A percentile compares a stretch with the other conserved stretches of the same genome.
phyloP scores from a whole-genome alignment of 1,140 invertebrate genomes.

The Elysia chlorotica region DNA sequence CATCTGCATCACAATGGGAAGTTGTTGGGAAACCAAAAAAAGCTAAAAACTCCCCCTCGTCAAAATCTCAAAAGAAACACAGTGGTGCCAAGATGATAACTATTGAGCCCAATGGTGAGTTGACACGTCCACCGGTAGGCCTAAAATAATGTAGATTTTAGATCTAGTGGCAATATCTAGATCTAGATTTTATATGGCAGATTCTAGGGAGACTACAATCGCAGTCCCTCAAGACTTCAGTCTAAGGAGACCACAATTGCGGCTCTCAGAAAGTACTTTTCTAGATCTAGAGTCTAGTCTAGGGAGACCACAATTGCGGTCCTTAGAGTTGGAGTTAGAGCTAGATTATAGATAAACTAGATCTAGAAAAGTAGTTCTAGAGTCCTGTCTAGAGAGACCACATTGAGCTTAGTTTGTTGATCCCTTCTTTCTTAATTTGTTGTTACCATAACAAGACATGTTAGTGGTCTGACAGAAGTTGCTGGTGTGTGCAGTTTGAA shows the following conservation, averaged over 20 bases:
- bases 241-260: not conserved
- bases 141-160: not conserved
- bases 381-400: too few species aligned
- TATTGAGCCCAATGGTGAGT: slow-evolving; percentile 40
- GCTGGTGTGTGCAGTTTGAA: too few species aligned
- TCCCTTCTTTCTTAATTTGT: too few species aligned
- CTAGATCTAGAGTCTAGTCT: too few species aligned
- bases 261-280: not conserved
- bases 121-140: not conserved
- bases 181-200: not conserved
- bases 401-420: too few species aligned
- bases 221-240: not conserved
- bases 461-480: too few species aligned
- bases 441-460: too few species aligned
- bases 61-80: slow-evolving; percentile 45
- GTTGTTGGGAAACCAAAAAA: slow-evolving; percentile 53
- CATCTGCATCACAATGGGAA: slow-evolving; percentile 45
- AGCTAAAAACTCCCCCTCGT: slow-evolving; percentile 33
- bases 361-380: too few species aligned
- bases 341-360: too few species aligned
- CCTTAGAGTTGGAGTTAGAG: too few species aligned
- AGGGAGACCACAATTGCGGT: too few species aligned
- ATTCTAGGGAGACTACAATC: not conserved
- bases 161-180: not conserved
- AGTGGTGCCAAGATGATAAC: slow-evolving; percentile 48